Evolutionary conservation across 2,888 invertebrate genomes (phyloP).

Genomic region (Hirtodrosophila trivittata): DNA sequence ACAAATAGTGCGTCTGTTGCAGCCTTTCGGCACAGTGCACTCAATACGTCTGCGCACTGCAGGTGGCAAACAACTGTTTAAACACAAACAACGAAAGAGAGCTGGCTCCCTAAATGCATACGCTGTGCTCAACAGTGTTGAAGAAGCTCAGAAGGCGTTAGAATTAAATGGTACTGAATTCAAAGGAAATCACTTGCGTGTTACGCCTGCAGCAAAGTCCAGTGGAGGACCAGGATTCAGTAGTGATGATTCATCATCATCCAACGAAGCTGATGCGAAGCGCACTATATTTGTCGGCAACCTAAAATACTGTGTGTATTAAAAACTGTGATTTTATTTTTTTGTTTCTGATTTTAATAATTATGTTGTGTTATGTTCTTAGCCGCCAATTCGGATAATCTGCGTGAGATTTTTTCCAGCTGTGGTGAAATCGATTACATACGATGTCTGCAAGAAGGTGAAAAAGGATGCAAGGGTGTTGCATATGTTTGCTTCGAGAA

Average conservation of each 20-base stretch:
- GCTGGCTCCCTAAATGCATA: constrained; percentile 81
- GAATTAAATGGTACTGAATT: constrained; percentile 79
- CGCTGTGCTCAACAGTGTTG: constrained; percentile 69
- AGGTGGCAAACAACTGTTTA: constrained; percentile 77
- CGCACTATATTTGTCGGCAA: constrained; percentile 82
- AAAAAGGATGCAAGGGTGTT: constrained; percentile 82
- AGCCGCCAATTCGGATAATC: constrained; percentile 81
- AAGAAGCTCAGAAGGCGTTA: constrained; percentile 73
- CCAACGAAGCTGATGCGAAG: constrained; percentile 64
- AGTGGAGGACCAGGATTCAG: not conserved
- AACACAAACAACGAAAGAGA: constrained; percentile 77
- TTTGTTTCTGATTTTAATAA: not conserved
- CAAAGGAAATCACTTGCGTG: constrained; percentile 79
- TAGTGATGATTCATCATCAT: not conserved
- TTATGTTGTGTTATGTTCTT: constrained; percentile 18
- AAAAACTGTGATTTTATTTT: not conserved
- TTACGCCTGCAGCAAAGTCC: constrained; percentile 64
- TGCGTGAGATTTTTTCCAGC: constrained; percentile 81
- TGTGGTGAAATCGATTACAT: constrained; percentile 83
- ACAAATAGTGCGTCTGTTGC: constrained; percentile 76
- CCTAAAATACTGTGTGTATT: constrained; percentile 81
- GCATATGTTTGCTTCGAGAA: constrained; percentile 82
- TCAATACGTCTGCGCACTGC: constrained; percentile 80
- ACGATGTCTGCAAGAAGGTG: constrained; percentile 77
- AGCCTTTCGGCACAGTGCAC: constrained; percentile 68